Evolutionary conservation across 2,113 vertebrate genomes (phyloP).

Genomic region (Leptobrachium ailaonicum): DNA sequence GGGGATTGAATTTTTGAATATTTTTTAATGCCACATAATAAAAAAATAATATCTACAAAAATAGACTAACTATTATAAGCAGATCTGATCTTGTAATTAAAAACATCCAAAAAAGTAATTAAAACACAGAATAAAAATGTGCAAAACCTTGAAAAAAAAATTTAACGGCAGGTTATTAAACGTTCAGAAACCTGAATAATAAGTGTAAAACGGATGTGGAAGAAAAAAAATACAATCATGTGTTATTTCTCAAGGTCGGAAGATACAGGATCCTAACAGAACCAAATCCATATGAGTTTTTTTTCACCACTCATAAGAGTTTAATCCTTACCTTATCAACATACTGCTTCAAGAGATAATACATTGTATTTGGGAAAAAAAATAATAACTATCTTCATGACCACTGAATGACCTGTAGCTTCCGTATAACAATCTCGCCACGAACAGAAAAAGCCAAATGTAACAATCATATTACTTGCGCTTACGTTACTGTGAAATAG

Average conservation of each 20-base stretch:
- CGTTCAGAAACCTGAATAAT: too few relatives aligned
- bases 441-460: background rate
- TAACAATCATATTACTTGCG: too few relatives aligned
- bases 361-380: background rate
- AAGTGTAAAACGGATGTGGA: background rate
- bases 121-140: too few relatives aligned
- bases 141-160: too few relatives aligned
- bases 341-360: slow-evolving; percentile 25
- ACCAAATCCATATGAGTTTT: slow-evolving; percentile 24
- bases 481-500: too few relatives aligned
- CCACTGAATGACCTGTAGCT: slow-evolving; percentile 1
- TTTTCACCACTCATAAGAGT: slow-evolving; percentile 3
- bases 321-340: slow-evolving; percentile 36
- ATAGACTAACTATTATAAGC: too few relatives aligned
- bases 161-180: too few relatives aligned
- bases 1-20: too few relatives aligned
- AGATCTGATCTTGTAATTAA: too few relatives aligned
- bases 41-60: too few relatives aligned
- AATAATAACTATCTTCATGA: background rate
- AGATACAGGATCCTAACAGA: background rate
- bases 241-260: slow-evolving; percentile 19
- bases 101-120: too few relatives aligned
- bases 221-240: background rate
- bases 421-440: background rate
- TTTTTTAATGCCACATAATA: too few relatives aligned